Evolutionary conservation across 2,797 vertebrate species (phyloP).

Genomic region (Anguilla obscura): DNA sequence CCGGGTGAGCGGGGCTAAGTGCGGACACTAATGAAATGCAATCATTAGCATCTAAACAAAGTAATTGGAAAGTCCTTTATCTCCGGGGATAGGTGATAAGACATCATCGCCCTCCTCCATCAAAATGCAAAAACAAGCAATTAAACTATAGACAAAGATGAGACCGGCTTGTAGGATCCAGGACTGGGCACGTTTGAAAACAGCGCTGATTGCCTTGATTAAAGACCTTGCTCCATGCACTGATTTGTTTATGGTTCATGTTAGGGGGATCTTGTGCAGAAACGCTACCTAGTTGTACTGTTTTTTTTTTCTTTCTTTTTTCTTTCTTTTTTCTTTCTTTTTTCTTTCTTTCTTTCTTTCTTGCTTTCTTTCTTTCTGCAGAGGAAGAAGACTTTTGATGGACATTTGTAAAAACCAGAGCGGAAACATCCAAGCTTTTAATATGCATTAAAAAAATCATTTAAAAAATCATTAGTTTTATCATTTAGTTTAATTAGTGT

Average conservation of each 20-base stretch:
- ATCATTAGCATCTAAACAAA: constrained; percentile 99
- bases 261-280: constrained; percentile 52
- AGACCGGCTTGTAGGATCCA: constrained; percentile 86
- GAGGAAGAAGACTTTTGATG: neutral
- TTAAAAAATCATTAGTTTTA: neutral
- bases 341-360: neutral
- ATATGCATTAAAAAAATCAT: neutral
- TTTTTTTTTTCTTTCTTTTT: neutral
- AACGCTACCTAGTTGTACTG: constrained; percentile 20
- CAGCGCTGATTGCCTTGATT: constrained; percentile 99
- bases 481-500: neutral
- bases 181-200: constrained; percentile 94
- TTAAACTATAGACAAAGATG: constrained; percentile 97
- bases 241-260: constrained; percentile 89
- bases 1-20: constrained; percentile 98
- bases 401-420: neutral
- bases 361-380: neutral
- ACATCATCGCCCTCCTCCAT: constrained; percentile 96
- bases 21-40: constrained; percentile 99
- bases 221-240: constrained; percentile 89
- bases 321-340: neutral
- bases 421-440: neutral
- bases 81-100: constrained; percentile 93
- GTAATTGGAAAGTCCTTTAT: constrained; percentile 99
- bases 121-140: constrained; percentile 99